Conservation (phyloP, 2,888 invertebrate species). For the Cremastinae sp. region DNA sequence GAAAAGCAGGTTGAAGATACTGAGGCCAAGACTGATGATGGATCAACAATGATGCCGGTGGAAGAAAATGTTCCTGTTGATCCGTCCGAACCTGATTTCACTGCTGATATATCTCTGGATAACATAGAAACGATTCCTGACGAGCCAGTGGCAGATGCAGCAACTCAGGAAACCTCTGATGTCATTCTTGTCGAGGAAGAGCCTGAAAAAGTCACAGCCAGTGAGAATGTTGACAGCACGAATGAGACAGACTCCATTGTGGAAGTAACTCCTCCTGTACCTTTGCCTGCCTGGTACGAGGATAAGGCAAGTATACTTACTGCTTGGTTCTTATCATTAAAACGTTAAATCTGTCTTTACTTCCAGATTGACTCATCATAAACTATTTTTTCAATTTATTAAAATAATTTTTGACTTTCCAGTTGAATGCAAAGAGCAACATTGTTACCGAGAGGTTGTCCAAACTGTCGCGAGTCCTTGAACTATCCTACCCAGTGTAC, state of each 20-base stretch:
- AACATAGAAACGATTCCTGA: constrained; percentile 46
- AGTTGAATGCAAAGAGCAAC: constrained; percentile 73
- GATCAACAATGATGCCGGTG: constrained; percentile 23
- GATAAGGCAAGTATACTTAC: constrained; percentile 69
- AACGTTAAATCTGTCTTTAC: not conserved
- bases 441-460: constrained; percentile 73
- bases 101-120: constrained; percentile 66
- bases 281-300: constrained; percentile 70
- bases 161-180: constrained; percentile 38
- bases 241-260: constrained; percentile 61
- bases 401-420: constrained; percentile 46
- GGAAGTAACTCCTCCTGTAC: constrained; percentile 59
- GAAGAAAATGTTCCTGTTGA: constrained; percentile 14
- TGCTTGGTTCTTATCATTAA: constrained; percentile 1
- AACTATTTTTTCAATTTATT: constrained; percentile 16
- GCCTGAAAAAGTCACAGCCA: not conserved
- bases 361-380: constrained; percentile 3
- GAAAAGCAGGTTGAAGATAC: not conserved
- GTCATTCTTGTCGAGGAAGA: constrained; percentile 26
- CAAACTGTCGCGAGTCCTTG: constrained; percentile 75
- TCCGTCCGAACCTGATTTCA: constrained; percentile 54
- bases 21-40: constrained; percentile 13
- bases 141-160: constrained; percentile 12
- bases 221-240: constrained; percentile 9
- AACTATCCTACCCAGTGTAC: constrained; percentile 75